Conservation (phyloP, 2,113 vertebrate species). For the Odocoileus hemionus region DNA sequence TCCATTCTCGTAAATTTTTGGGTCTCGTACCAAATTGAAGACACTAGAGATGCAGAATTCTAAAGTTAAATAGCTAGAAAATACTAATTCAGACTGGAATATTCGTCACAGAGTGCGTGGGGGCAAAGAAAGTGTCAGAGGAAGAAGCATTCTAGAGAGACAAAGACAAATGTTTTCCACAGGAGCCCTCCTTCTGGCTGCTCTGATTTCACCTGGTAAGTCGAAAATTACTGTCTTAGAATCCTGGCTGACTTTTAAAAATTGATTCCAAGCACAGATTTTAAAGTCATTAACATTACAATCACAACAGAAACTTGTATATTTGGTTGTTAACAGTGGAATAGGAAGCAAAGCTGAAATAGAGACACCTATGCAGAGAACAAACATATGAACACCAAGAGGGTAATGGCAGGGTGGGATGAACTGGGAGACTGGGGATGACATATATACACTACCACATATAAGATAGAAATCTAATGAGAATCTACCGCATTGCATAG, state of each 20-base stretch:
- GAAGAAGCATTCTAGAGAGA: neutral
- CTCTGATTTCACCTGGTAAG: conserved; percentile 78
- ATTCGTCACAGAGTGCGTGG: neutral
- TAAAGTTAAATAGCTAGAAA: conserved; percentile 10
- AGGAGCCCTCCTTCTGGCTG: conserved; percentile 61
- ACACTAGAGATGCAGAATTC: neutral
- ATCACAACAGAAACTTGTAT: neutral
- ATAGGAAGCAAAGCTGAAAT: neutral
- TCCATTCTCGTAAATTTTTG: neutral
- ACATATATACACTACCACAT: neutral
- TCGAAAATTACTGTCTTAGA: neutral
- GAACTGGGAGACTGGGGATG: neutral
- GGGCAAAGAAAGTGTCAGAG: neutral
- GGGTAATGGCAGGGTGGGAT: neutral
- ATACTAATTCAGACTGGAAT: neutral
- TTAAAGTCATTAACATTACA: neutral
- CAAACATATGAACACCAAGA: neutral
- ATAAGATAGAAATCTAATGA: neutral
- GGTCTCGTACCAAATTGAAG: neutral
- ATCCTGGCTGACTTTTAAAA: neutral
- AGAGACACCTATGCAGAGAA: neutral
- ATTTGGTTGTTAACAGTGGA: neutral
- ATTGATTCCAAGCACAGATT: neutral
- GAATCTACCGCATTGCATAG: neutral
- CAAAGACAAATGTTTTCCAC: conserved; percentile 66